Evolutionary conservation across 2,113 vertebrate genomes (phyloP).

Genomic region (Apistogramma diplotaenia): DNA sequence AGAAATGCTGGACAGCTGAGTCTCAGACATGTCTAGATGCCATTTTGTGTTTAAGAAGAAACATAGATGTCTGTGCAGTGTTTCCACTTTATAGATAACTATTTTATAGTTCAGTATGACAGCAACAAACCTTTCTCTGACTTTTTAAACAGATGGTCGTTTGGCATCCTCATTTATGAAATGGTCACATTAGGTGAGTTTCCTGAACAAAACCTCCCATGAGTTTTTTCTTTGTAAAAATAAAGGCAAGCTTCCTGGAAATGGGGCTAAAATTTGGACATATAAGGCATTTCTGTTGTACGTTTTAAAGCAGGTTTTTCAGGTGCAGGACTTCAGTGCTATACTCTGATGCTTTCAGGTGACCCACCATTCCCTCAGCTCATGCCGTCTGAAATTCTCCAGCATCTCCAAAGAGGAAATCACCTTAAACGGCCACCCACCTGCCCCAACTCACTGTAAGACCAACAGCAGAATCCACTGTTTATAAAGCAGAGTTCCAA

Average conservation of each 20-base stretch:
- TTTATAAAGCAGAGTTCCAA: background rate
- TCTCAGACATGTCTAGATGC: too few species aligned
- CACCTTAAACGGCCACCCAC: conserved; percentile 78
- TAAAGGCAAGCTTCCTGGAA: background rate
- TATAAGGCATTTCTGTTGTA: background rate
- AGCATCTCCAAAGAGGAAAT: conserved; percentile 83
- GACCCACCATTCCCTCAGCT: conserved; percentile 88
- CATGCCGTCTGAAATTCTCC: conserved; percentile 78
- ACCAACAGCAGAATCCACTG: background rate
- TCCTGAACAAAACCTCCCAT: too few species aligned
- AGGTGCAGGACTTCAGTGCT: background rate
- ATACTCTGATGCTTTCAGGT: conserved; percentile 67
- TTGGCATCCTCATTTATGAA: conserved; percentile 91
- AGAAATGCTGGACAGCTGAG: too few species aligned
- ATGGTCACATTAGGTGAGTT: conserved; percentile 88
- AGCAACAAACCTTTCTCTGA: background rate
- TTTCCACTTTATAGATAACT: too few species aligned
- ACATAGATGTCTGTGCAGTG: too few species aligned
- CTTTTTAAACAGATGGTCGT: conserved; percentile 85
- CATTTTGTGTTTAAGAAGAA: too few species aligned
- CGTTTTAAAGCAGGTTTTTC: too few species aligned
- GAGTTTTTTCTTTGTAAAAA: too few species aligned
- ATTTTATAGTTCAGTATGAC: too few species aligned
- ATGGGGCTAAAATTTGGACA: background rate
- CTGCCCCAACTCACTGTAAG: conserved; percentile 86